Conservation (phyloP, 2,888 invertebrate species). For the Masnerella sp. region DNA sequence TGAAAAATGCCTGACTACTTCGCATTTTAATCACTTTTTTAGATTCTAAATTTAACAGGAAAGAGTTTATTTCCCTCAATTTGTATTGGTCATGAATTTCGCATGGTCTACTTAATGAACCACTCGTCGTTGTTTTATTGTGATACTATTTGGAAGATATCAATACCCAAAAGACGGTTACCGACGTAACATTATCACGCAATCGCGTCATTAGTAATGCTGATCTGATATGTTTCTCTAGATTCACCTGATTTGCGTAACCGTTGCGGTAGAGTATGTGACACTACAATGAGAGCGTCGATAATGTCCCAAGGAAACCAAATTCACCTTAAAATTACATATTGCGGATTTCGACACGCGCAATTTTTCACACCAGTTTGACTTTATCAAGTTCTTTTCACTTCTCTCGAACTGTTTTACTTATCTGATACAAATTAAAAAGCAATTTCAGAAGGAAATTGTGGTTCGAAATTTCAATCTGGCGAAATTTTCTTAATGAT, state of each 20-base stretch:
- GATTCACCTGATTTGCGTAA: slow-evolving; percentile 35
- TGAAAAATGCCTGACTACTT: too few relatives aligned
- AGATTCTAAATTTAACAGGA: too few relatives aligned
- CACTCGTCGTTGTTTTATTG: too few relatives aligned
- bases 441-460: too few relatives aligned
- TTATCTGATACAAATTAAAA: not conserved
- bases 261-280: slow-evolving; percentile 5
- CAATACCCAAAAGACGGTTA: too few relatives aligned
- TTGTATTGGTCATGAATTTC: too few relatives aligned
- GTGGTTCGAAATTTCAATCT: too few relatives aligned
- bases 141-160: too few relatives aligned
- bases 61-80: too few relatives aligned
- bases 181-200: slow-evolving; percentile 22
- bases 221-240: slow-evolving; percentile 21
- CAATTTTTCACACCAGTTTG: not conserved
- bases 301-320: slow-evolving; percentile 6
- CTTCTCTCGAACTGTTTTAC: not conserved
- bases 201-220: slow-evolving; percentile 27
- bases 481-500: too few relatives aligned
- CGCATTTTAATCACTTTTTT: too few relatives aligned
- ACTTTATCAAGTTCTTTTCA: not conserved
- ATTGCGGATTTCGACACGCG: slow-evolving; percentile 8
- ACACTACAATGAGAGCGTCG: slow-evolving; percentile 11
- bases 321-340: slow-evolving; percentile 29
- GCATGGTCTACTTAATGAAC: too few relatives aligned